Conservation (phyloP, 2,797 vertebrate genomes). For the Steatocranus sp. region DNA sequence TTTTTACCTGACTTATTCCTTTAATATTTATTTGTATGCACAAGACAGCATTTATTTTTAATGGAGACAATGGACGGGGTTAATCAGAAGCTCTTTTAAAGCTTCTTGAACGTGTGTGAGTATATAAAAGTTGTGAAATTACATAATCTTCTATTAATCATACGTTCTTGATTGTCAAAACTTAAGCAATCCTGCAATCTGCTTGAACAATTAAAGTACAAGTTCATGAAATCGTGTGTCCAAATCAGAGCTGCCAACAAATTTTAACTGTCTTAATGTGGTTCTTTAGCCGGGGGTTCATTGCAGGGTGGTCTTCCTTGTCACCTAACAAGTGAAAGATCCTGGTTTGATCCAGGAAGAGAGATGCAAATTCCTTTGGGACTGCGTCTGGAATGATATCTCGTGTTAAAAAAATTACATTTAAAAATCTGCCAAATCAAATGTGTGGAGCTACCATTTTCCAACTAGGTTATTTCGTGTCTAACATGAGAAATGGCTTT, state of each 20-base stretch:
- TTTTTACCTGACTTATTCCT: background rate
- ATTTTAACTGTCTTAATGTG: background rate
- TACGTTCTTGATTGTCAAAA: background rate
- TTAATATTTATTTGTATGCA: background rate
- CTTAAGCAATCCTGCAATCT: background rate
- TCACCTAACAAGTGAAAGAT: background rate
- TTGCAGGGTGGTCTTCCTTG: background rate
- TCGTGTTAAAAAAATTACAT: background rate
- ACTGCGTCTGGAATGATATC: background rate
- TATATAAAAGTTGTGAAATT: background rate
- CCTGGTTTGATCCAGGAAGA: background rate
- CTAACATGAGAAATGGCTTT: background rate
- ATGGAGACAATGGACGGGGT: fast-evolving
- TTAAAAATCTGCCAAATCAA: background rate
- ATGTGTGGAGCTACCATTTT: background rate
- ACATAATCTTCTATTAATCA: background rate
- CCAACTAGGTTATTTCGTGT: background rate
- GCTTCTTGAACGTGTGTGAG: background rate
- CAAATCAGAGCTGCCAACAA: background rate
- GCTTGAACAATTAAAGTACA: background rate
- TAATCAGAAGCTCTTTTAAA: background rate
- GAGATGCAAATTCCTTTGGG: background rate
- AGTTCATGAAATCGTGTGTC: background rate
- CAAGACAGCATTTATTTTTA: background rate
- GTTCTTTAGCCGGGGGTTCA: background rate